Conservation (phyloP, 2,113 vertebrate species). For the Silurus meridionalis region DNA sequence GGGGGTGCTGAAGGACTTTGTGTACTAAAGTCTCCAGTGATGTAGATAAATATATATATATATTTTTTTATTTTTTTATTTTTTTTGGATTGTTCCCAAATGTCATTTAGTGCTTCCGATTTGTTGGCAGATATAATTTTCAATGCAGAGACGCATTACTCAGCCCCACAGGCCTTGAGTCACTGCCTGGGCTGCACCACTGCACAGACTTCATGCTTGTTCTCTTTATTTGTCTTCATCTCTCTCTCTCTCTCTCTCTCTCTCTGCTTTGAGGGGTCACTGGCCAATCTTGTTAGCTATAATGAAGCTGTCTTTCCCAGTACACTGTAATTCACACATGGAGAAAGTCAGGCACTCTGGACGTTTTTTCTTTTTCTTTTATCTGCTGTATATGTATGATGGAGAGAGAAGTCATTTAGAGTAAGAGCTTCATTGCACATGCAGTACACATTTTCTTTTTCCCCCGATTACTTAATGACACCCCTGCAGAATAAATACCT, state of each 20-base stretch:
- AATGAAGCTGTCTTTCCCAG: constrained; percentile 37
- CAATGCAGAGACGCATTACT: constrained; percentile 29
- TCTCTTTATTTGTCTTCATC: neutral
- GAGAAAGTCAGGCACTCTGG: constrained; percentile 5
- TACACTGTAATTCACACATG: neutral
- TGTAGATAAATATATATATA: too few species aligned
- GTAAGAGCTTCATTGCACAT: neutral
- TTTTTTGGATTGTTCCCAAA: constrained; percentile 2
- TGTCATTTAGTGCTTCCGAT: constrained; percentile 12
- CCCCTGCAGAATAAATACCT: neutral
- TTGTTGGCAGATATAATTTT: constrained; percentile 40
- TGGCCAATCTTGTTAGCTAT: constrained; percentile 24
- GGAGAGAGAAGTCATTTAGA: neutral
- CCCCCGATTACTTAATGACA: neutral
- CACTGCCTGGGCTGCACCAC: constrained; percentile 50
- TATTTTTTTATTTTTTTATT: too few species aligned
- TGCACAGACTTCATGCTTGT: constrained; percentile 34
- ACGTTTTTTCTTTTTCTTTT: neutral
- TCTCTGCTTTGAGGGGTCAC: neutral
- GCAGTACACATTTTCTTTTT: neutral
- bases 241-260: constrained; percentile 5
- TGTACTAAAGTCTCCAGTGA: neutral
- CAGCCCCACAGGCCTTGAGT: constrained; percentile 51
- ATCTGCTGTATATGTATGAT: neutral
- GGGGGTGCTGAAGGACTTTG: neutral